Percentiles rank a stretch among this genome's conserved stretches.
phyloP scores from a whole-genome alignment of 2,113 vertebrate genomes.

The Xiphophorus couchianus region DNA sequence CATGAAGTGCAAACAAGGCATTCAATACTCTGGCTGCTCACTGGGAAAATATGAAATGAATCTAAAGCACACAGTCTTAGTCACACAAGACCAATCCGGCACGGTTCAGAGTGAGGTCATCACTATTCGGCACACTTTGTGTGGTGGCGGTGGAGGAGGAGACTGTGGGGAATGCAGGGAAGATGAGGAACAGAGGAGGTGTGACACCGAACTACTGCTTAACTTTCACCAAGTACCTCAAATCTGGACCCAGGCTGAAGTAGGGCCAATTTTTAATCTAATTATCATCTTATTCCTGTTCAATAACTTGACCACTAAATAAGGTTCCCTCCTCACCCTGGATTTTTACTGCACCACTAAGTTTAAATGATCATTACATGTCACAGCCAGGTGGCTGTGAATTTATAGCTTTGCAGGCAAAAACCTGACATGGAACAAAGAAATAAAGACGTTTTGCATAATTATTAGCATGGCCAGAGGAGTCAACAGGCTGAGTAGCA shows the following conservation, averaged over 20 bases:
- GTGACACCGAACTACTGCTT: neutral
- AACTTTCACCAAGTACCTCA: neutral
- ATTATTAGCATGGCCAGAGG: constrained; percentile 45
- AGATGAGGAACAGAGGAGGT: neutral
- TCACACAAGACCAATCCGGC: constrained; percentile 32
- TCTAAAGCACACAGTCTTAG: constrained; percentile 51
- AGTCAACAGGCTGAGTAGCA: constrained; percentile 41
- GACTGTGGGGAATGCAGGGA: constrained; percentile 17
- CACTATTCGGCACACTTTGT: constrained; percentile 23
- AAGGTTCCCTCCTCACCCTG: neutral
- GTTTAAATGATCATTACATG: neutral
- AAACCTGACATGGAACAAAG: constrained; percentile 29
- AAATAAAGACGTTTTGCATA: constrained; percentile 10
- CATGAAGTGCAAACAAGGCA: constrained; percentile 30
- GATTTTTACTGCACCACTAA: neutral
- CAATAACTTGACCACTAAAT: neutral
- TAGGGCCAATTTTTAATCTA: neutral
- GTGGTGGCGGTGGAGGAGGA: neutral
- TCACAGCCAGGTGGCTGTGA: neutral
- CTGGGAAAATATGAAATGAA: constrained; percentile 36
- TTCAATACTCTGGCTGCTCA: constrained; percentile 24
- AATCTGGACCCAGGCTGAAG: neutral
- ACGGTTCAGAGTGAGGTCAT: constrained; percentile 53
- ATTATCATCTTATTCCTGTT: neutral
- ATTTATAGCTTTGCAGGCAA: neutral